Base-by-base conservation (phyloP, 2,888 invertebrate genomes). In the Lathronympha strigana region DNA sequence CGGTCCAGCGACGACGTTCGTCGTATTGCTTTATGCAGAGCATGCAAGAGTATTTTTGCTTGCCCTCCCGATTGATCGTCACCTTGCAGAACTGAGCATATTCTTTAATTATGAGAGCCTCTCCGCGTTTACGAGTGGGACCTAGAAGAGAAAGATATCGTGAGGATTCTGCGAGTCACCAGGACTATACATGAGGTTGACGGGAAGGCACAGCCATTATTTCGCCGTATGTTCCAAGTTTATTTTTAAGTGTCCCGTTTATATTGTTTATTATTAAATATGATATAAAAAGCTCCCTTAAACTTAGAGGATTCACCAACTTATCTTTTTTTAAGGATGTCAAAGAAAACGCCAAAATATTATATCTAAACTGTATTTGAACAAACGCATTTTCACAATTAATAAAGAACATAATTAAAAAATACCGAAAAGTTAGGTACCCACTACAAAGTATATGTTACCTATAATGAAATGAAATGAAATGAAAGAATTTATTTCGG, bases 101-200 rank as follows among this genome's bases (percentile, higher is more conserved):
- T 21, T 60, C 58, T 17, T 47, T 58, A 51, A 33, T 33, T 28
- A 25, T 19, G 25, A 17, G 33, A 15, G 23, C 23, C 36, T 36
- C 57, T 57, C 43, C 43, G 31, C 9, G 43, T 2, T n/a, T 45
- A 33, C 11, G 33, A 11, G 11, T 33, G n/a, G 6, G 23, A 47
- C 31, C 64, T 64, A 64, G 64, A 64, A 64, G 51, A 64, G 50
- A 64, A 64, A 64, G 25, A 53, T 17, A 25, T 6, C 6, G 58
- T 64, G 4, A 64, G 43, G 58, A n/a, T 51, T 15, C 40, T 55
- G 33, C 2, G 31, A 45, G 21, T n/a, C 43, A 45, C 31, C 28
- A 17, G 25, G 36, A 11, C 53, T n/a, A n/a, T n/a, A 3, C 3
- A 36, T 21, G 33, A 19, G 13, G n/a, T 11, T 51, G 19, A 33